These are phyloP conservation scores for Pedicia rivosa DNA, from an alignment of 2,888 invertebrate genomes.

Conservation along the genomic window DNA sequence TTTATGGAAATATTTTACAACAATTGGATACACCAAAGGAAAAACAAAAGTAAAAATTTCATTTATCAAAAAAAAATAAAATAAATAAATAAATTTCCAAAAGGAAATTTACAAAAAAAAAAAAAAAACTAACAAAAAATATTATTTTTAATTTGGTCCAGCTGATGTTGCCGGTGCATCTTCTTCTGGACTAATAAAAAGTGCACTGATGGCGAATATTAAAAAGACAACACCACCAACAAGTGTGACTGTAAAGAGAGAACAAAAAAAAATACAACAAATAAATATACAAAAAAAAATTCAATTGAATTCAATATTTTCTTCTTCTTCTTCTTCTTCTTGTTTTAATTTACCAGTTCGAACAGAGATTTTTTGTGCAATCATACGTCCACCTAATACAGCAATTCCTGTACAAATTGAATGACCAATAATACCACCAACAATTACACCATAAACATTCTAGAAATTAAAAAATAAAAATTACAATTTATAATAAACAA, in stretches of 20 bases:
- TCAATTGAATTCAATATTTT: slow-evolving; percentile 16
- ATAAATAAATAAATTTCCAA: too few relatives aligned
- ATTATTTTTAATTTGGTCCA: too few relatives aligned
- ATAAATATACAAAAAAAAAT: slow-evolving; percentile 4
- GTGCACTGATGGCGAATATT: slow-evolving; percentile 81
- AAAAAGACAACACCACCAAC: slow-evolving; percentile 93
- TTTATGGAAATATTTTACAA: too few relatives aligned
- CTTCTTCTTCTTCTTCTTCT: slow-evolving; percentile 17
- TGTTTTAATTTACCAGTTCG: too few relatives aligned
- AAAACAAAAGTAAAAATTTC: too few relatives aligned
- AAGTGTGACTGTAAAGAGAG: slow-evolving; percentile 68
- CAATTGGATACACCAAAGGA: too few relatives aligned
- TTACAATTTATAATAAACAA: too few relatives aligned
- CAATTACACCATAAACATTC: slow-evolving; percentile 81
- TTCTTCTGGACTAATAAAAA: slow-evolving; percentile 67
- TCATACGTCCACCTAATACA: slow-evolving; percentile 89
- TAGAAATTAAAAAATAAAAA: slow-evolving; percentile 35
- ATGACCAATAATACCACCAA: slow-evolving; percentile 90
- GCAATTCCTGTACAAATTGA: slow-evolving; percentile 93
- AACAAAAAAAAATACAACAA: slow-evolving; percentile 14
- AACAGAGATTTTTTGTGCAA: slow-evolving; percentile 94
- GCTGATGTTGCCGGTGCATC: neutral
- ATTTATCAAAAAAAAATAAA: too few relatives aligned
- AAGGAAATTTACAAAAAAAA: too few relatives aligned
- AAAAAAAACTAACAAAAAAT: too few relatives aligned